These are phyloP conservation scores for Paelopatides confundens DNA, from an alignment of 53 echinoderm and acorn worm species.

Conservation along the genomic window DNA sequence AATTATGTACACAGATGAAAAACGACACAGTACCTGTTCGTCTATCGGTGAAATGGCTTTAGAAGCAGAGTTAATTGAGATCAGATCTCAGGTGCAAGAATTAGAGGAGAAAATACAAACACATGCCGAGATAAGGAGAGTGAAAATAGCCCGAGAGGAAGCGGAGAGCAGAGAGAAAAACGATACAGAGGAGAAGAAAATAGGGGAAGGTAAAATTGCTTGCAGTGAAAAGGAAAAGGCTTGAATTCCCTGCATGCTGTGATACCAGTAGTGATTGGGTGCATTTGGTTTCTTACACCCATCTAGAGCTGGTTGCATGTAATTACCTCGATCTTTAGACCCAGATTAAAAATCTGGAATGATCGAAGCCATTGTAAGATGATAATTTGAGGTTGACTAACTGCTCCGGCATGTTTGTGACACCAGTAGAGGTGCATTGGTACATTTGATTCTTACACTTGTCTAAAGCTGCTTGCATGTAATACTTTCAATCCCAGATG, in stretches of 20 bases:
- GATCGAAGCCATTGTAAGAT: too few relatives aligned
- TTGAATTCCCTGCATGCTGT: neutral
- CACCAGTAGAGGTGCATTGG: too few relatives aligned
- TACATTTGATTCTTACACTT: too few relatives aligned
- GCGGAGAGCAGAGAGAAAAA: neutral
- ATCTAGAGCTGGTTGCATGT: too few relatives aligned
- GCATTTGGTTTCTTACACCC: too few relatives aligned
- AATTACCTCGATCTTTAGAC: too few relatives aligned
- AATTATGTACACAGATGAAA: constrained; percentile 38
- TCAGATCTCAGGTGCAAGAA: constrained; percentile 84
- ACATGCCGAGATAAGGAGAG: constrained; percentile 15
- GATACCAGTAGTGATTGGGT: too few relatives aligned
- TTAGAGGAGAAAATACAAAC: constrained; percentile 72
- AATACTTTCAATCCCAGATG: too few relatives aligned
- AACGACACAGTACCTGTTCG: constrained; percentile 82
- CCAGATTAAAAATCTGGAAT: too few relatives aligned
- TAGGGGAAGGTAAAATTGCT: constrained; percentile 6
- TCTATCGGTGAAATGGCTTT: constrained; percentile 81
- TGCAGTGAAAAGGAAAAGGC: neutral
- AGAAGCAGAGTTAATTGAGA: constrained; percentile 85
- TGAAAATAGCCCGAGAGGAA: neutral
- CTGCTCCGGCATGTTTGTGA: too few relatives aligned
- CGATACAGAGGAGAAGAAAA: neutral
- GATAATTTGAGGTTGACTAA: too few relatives aligned
- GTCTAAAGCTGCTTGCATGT: too few relatives aligned